Evolutionary conservation across 1,140 invertebrate genomes (phyloP).

Genomic region (Drosophila pandora): DNA sequence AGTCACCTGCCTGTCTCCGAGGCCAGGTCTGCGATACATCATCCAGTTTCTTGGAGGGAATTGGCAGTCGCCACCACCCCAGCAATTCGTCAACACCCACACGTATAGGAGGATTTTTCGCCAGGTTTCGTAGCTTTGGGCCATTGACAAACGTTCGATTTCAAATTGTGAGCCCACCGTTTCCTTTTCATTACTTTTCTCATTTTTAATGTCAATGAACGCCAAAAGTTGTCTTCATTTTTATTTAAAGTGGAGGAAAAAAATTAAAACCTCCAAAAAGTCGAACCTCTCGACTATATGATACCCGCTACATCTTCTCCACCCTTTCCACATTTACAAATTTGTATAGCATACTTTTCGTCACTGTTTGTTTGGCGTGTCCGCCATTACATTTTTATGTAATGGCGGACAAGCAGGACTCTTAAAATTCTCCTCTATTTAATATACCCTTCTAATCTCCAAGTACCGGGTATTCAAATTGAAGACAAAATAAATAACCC

Average conservation of each 20-base stretch:
- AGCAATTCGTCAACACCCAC: slow-evolving; percentile 35
- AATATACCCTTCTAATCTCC: not conserved
- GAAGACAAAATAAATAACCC: slow-evolving; percentile 52
- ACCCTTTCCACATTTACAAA: not conserved
- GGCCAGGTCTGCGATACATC: slow-evolving; percentile 8
- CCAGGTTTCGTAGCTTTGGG: slow-evolving; percentile 33
- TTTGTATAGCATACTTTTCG: not conserved
- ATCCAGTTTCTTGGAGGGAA: slow-evolving; percentile 6
- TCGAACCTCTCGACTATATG: not conserved
- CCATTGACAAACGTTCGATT: slow-evolving; percentile 64
- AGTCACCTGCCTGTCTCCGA: slow-evolving; percentile 1
- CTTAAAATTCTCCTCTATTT: not conserved
- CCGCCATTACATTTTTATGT: too few relatives aligned
- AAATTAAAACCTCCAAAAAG: slow-evolving; percentile 1
- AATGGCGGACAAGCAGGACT: too few relatives aligned
- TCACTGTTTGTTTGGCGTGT: not conserved
- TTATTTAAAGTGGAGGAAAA: slow-evolving; percentile 80
- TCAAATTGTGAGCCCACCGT: slow-evolving; percentile 42
- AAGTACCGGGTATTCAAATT: slow-evolving; percentile 28
- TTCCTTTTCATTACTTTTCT: slow-evolving; percentile 48
- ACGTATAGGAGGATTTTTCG: slow-evolving; percentile 18
- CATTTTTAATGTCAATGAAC: slow-evolving; percentile 74
- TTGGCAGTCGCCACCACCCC: slow-evolving; percentile 4
- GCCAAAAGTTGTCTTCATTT: slow-evolving; percentile 75
- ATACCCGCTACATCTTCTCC: not conserved